A percentile compares a stretch with the other conserved stretches of the same genome.
Conservation (phyloP, 2,113 vertebrate species). For the Clarias gariepinus region DNA sequence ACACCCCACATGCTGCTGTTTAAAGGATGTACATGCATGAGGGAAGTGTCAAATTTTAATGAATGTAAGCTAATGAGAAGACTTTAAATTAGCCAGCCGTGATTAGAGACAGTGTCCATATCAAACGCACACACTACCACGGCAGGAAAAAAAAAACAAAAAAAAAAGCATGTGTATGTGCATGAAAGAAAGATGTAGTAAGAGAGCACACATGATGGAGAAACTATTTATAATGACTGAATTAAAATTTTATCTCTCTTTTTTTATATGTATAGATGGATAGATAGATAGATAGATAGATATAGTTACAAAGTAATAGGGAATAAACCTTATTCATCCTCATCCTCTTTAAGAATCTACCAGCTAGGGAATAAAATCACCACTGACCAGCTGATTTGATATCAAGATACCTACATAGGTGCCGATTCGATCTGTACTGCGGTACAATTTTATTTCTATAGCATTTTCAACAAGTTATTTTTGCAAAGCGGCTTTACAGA, state of each 20-base stretch:
- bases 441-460: too few species aligned
- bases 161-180: slow-evolving; percentile 15
- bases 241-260: background rate
- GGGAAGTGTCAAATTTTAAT: slow-evolving; percentile 24
- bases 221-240: background rate
- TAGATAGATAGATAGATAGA: too few species aligned
- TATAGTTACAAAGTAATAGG: too few species aligned
- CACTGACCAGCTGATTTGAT: too few species aligned
- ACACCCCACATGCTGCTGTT: background rate
- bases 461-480: too few species aligned
- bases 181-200: background rate
- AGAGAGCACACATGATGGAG: background rate
- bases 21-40: slow-evolving; percentile 18
- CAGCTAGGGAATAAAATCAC: slow-evolving; percentile 51
- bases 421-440: too few species aligned
- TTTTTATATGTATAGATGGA: too few species aligned
- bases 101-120: background rate
- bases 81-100: slow-evolving; percentile 1
- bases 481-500: too few species aligned
- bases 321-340: background rate
- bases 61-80: slow-evolving; percentile 12
- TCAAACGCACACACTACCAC: background rate
- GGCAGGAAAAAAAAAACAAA: background rate
- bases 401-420: too few species aligned
- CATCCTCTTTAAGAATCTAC: background rate